Evolutionary conservation across 2,797 vertebrate species (phyloP).

Genomic region (Yasuhikotakia modesta): DNA sequence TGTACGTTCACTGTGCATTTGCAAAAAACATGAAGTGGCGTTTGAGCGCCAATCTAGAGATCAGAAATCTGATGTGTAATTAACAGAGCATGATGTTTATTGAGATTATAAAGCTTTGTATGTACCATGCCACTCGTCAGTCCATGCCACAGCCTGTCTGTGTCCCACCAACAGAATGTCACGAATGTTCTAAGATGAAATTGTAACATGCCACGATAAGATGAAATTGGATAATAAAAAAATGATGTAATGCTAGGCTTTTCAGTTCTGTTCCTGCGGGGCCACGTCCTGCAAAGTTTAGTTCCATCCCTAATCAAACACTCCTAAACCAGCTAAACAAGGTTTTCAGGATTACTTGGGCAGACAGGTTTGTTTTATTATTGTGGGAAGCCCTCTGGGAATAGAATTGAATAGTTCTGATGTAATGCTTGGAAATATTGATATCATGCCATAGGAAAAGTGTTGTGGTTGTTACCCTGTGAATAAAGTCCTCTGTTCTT

Average conservation of each 20-base stretch:
- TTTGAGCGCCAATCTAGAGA: background rate
- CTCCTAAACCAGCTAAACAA: background rate
- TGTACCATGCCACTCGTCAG: conserved; percentile 83
- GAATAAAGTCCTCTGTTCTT: conserved; percentile 80
- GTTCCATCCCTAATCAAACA: background rate
- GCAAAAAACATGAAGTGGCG: background rate
- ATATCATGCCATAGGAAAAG: conserved; percentile 22
- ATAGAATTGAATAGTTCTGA: background rate
- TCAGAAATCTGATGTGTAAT: conserved; percentile 28
- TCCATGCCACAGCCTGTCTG: conserved; percentile 83
- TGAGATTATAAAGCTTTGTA: conserved; percentile 44
- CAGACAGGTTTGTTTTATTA: background rate
- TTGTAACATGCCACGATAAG: conserved; percentile 23
- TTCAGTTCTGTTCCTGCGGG: background rate
- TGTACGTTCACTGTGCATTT: background rate
- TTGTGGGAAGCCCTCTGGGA: background rate
- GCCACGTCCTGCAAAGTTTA: background rate
- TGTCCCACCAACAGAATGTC: conserved; percentile 83
- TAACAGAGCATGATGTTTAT: conserved; percentile 28
- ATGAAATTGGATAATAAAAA: background rate
- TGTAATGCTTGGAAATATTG: background rate
- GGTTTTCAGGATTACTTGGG: background rate
- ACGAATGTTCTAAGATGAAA: conserved; percentile 73
- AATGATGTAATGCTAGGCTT: background rate
- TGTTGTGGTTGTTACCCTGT: conserved; percentile 69